Conservation (phyloP, 2,113 vertebrate species). For the Acrocephalus kingi region DNA sequence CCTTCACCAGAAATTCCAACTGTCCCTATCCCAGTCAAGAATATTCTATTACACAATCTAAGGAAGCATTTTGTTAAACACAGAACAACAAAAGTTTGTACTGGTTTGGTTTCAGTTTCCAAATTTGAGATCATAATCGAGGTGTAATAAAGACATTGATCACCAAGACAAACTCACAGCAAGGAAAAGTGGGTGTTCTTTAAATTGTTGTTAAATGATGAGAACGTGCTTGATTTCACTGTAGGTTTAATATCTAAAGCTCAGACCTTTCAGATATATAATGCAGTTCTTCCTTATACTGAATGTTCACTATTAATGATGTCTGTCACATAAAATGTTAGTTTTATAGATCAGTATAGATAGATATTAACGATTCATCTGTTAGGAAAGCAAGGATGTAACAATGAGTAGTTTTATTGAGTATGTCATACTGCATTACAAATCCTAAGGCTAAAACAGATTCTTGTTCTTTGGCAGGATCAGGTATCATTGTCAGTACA, state of each 20-base stretch:
- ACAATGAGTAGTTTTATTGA: background rate
- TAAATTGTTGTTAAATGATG: background rate
- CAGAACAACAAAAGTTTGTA: background rate
- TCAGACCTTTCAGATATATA: background rate
- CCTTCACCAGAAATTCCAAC: background rate
- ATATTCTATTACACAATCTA: background rate
- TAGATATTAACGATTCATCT: background rate
- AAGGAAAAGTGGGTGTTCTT: background rate
- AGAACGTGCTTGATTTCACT: background rate
- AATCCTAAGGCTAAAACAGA: background rate
- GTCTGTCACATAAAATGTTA: background rate
- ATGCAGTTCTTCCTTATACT: background rate
- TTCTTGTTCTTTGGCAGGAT: background rate
- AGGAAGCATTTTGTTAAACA: background rate
- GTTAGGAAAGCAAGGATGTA: background rate
- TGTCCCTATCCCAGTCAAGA: background rate
- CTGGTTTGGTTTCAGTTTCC: background rate
- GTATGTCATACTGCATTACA: background rate
- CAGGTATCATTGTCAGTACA: background rate
- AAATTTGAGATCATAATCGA: background rate
- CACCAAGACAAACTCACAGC: background rate
- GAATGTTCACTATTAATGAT: background rate
- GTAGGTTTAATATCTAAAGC: background rate
- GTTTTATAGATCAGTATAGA: background rate
- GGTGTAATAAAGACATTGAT: background rate